These are phyloP conservation scores for Aptenodytes forsteri DNA, from an alignment of 2,113 vertebrate species.

Conservation along the genomic window DNA sequence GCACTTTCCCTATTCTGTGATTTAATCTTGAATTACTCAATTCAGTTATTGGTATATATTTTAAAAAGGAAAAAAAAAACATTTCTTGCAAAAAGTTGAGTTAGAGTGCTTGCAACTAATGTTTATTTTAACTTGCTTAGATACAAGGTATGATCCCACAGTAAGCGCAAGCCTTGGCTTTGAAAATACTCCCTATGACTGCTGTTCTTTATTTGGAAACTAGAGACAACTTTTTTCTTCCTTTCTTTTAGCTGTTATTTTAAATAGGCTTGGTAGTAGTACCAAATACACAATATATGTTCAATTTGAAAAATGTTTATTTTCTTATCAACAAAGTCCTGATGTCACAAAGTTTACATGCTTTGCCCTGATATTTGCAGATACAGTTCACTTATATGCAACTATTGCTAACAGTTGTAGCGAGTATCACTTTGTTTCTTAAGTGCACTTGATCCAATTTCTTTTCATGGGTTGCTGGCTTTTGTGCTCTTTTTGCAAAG, in stretches of 20 bases:
- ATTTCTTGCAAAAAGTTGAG: background rate
- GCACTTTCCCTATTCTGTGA: background rate
- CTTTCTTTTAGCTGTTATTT: background rate
- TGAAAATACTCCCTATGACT: background rate
- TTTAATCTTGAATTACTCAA: background rate
- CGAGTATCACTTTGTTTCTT: background rate
- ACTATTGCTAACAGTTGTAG: background rate
- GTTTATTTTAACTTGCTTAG: background rate
- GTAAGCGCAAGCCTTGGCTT: background rate
- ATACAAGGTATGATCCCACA: background rate
- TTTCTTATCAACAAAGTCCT: background rate
- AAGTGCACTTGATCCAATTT: background rate
- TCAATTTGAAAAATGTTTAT: background rate
- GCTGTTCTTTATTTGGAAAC: background rate
- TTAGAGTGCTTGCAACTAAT: background rate
- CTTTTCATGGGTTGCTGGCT: background rate
- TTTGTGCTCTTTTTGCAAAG: background rate
- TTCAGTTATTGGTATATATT: background rate
- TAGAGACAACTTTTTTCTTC: background rate
- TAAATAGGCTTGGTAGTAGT: background rate
- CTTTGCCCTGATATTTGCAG: background rate
- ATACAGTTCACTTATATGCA: background rate
- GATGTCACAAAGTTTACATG: background rate
- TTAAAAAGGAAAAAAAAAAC: background rate
- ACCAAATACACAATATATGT: background rate